Evolutionary conservation across 2,113 vertebrate species (phyloP), one percentile per base, ranked within the genome.

Genomic region (Strix aluco): DNA sequence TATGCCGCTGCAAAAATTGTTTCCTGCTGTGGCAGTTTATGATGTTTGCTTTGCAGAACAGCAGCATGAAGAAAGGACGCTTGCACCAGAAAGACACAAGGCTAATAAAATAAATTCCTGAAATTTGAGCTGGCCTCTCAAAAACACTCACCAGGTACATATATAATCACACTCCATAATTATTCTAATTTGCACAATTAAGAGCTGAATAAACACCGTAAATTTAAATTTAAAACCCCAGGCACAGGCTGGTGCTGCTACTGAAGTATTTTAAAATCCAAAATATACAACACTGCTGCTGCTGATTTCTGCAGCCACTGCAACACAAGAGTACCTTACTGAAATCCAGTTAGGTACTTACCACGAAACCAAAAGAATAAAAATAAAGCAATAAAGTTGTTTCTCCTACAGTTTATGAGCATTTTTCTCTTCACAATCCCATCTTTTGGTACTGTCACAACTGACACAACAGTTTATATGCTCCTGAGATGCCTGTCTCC

Each of bases 121-220:
- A 92, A 52, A 87, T 89, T 21, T 85, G 66, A 95, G 80, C 40
- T 11, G 6, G 86, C 36, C 40, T 92, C 86, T 91, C 91, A 71
- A 88, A 96, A 90, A 86, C 79, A 81, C 40, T 88, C 86, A 79
- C 65, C 0, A 10, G 15, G 36, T 91, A 88, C 6, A 6, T 42
- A 30, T 38, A 47, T 71, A 92, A 94, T 96, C 70, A 92, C 30
- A 19, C 52, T 61, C 47, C 25, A 23, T 86, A 94, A 93, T 95
- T 88, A 93, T 27, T 81, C 61, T 92, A 87, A 92, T 94, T 84
- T 84, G 67, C 86, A 94, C 95, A 93, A 96, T 96, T 96, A 96
- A 92, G 84, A 92, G 84, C 70, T 85, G 62, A 85, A 95, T 91
- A 96, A 97, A 95, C 89, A 92, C 52, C 66, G 81, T 86, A 94